Evolutionary conservation across 2,797 vertebrate species (phyloP).

Genomic region (Petrocephalus sullivani): DNA sequence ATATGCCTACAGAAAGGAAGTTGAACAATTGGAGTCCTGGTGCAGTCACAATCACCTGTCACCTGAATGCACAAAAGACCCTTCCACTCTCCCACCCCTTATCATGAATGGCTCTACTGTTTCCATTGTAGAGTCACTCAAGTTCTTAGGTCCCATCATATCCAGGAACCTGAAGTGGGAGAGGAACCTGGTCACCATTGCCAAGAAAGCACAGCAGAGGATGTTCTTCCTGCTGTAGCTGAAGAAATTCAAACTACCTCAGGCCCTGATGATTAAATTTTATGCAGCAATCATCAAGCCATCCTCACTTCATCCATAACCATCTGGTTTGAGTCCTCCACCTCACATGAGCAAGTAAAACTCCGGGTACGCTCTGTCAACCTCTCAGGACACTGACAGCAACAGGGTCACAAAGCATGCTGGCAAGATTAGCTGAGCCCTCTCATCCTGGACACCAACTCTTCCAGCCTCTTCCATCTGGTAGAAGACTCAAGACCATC

Average conservation of each 20-base stretch:
- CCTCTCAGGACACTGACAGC: no score
- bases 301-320: no score
- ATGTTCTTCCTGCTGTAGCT: neutral
- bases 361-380: no score
- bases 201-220: neutral
- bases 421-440: no score
- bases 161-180: neutral
- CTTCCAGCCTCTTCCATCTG: no score
- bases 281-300: no score
- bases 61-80: neutral
- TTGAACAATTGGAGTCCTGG: neutral
- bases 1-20: neutral
- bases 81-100: neutral
- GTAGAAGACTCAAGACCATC: neutral
- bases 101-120: neutral
- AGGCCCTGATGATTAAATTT: neutral
- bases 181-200: neutral
- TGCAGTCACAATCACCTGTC: neutral
- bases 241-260: neutral
- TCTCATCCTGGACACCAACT: no score
- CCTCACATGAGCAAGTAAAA: no score
- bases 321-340: no score
- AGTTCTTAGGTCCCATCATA: neutral
- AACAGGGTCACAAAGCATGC: no score
- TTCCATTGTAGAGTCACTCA: neutral